Base-by-base conservation (phyloP, 2,888 invertebrate genomes). In the Allacma fusca region DNA sequence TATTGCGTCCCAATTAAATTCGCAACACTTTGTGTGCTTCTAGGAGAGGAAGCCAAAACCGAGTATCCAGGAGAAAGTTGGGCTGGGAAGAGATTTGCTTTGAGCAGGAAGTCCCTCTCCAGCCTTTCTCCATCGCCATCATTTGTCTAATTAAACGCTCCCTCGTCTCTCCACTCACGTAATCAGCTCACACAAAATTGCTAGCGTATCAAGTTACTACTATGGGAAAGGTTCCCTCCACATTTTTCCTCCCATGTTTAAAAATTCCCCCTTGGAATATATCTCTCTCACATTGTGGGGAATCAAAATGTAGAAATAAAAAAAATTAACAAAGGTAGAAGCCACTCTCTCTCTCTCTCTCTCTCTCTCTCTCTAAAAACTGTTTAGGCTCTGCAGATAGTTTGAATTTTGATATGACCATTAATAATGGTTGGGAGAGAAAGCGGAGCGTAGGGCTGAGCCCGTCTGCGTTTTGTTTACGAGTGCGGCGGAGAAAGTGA, bases 101-200 rank as follows among this genome's bases (percentile, higher is more conserved):
- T n/a, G n/a, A n/a, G n/a, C n/a, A n/a, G 78, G 79, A 81, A 80
- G 79, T 78, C 75, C 70, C 75, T 67, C 68, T 44, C 24, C 29
- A 50, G 44, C 9, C 50, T 71, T 69, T 78, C 59, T 71, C 75
- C 78, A 70, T 78, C 73, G 43, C 75, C 76, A 78, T 82, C 80
- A 82, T 82, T 82, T 81, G 82, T 82, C 82, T 82, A 82, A 82
- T 82, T 82, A 82, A 82, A 80, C 76, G 79, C 76, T 26, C 40
- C 40, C 23, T 40, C 29, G 50, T 73, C 21, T 28, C 44, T 70
- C n/a, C 34, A 16, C 5, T 13, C 28, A n/a, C 65, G 9, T 2
- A 7, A 19, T n/a, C 67, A 21, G 21, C 34, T 9, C 19, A 24
- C 19, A 5, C 40, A 5, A 40, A 40, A 13, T 40, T 9, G 5